phyloP scores from a whole-genome alignment of 2,113 vertebrate species.

The Bagarius yarrelli region DNA sequence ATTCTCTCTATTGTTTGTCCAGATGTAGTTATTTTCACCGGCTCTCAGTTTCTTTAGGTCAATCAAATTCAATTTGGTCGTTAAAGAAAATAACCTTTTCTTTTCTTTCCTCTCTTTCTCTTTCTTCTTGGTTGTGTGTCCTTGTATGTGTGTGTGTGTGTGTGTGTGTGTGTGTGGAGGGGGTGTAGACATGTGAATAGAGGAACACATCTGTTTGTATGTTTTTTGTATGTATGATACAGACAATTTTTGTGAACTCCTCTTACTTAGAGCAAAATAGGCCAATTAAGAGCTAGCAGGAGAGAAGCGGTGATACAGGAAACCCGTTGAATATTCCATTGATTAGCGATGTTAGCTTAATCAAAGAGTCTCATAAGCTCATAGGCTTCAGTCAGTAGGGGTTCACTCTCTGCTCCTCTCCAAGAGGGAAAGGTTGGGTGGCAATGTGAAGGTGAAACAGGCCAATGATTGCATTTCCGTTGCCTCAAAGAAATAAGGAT shows the following conservation, averaged over 20 bases:
- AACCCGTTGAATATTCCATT: slow-evolving; percentile 78
- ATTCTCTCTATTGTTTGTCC: slow-evolving; percentile 69
- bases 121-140: slow-evolving; percentile 56
- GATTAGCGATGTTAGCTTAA: slow-evolving; percentile 79
- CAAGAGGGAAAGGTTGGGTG: slow-evolving; percentile 49
- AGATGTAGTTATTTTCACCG: slow-evolving; percentile 63
- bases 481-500: slow-evolving; percentile 52
- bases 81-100: slow-evolving; percentile 62
- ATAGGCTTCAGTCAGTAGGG: slow-evolving; percentile 72
- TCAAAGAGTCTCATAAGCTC: slow-evolving; percentile 75
- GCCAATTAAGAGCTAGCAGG: slow-evolving; percentile 69
- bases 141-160: slow-evolving; percentile 61
- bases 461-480: slow-evolving; percentile 57
- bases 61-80: slow-evolving; percentile 74
- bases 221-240: slow-evolving; percentile 42
- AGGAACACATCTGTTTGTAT: slow-evolving; percentile 44
- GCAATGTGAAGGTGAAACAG: slow-evolving; percentile 53
- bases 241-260: slow-evolving; percentile 63
- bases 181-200: slow-evolving; percentile 15
- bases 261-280: slow-evolving; percentile 73
- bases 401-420: slow-evolving; percentile 64
- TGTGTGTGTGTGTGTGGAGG: slow-evolving; percentile 56
- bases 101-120: slow-evolving; percentile 14
- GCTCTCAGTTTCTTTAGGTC: slow-evolving; percentile 68
- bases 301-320: slow-evolving; percentile 73